Base-by-base conservation (phyloP, 1,140 invertebrate species). In the Mercenaria mercenaria region DNA sequence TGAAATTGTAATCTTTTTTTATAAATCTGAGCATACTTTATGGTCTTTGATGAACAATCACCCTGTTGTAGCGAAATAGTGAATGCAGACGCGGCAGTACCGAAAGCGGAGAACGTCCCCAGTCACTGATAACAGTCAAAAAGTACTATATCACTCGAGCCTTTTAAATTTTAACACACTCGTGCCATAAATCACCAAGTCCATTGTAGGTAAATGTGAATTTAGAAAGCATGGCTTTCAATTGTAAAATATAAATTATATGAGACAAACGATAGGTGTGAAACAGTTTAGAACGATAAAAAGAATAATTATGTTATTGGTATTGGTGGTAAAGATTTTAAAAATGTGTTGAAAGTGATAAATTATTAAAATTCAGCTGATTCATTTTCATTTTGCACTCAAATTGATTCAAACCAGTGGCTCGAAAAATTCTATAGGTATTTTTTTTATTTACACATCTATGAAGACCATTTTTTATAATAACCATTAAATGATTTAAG, bases 151-250 rank as follows among this genome's bases (percentile, higher is more conserved):
- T 84, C 82, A 84, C 39, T 23, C 3, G 52, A 26, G 61, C 82
- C 82, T 69, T 84, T 84, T 72, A 72, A 84, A 72, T 84, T 84
- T 84, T 34, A 84, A 84, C 82, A 84, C 67, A 84, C n/a, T 11
- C n/a, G 43, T 64, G 67, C 29, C 29, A 67, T 84, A 84, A 84
- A 84, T 84, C 82, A 84, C 6, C 23, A 34, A n/a, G 39, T 41
- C 41, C 82, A 69, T 84, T 84, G 82, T 84, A 84, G 82, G 82
- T 84, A 84, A 84, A 84, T 84, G 82, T 23, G 61, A 84, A 50
- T 74, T 84, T 39, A 26, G 61, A 84, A 84, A 67, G 61, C 29
- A n/a, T 84, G 50, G 13, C 47, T 67, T 84, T 64, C 64, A 72
- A 29, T 84, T 52, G n/a, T 52, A 52, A 52, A 84, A 52, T 84